Base-by-base conservation (phyloP, 2,113 vertebrate species). In the Rhabdornis inornatus region DNA sequence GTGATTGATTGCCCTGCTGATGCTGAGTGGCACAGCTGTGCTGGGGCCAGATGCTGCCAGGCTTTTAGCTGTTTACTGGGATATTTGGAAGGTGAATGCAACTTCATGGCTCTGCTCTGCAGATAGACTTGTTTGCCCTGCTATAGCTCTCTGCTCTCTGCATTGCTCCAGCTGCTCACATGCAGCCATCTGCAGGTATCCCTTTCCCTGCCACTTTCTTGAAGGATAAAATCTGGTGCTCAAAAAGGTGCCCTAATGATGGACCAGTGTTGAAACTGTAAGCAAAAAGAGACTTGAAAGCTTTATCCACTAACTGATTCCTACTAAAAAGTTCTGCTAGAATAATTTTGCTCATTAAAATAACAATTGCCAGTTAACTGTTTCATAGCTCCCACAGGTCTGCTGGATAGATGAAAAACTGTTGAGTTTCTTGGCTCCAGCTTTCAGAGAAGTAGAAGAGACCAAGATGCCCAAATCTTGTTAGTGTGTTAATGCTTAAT, bases 1-100 rank as follows among this genome's bases (percentile, higher is more conserved):
- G 84, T 95, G 95, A 97, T 95, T 95, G 94, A 97, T 96, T 59
- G 83, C 70, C n/a, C 80, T 75, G 83, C 72, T 1, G 9, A 47
- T 2, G 56, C 57, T 2, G 16, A 47, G 70, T 91, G 93, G 95
- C 93, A 83, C 85, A 24, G 17, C 22, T 0, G n/a, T 69, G 87
- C 65, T 37, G 93, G 57, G 94, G 53, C 87, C 88, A 92, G 92
- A 92, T 71, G 92, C 93, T 22, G 21, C 27, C 24, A 31, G 78
- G 9, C 83, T 90, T 69, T 0, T 45, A 64, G 82, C 81, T 94
- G 63, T 68, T 87, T 75, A 24, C 60, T 87, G 83, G 2, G 16
- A 4, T 60, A 8, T 92, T 94, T 91, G 87, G 83, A 92, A 94
- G 80, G 75, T 90, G 72, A 95, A 85, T 24, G 27, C 50, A 68